Conservation (phyloP, 2,113 vertebrate genomes). For the Dromiciops gliroides region DNA sequence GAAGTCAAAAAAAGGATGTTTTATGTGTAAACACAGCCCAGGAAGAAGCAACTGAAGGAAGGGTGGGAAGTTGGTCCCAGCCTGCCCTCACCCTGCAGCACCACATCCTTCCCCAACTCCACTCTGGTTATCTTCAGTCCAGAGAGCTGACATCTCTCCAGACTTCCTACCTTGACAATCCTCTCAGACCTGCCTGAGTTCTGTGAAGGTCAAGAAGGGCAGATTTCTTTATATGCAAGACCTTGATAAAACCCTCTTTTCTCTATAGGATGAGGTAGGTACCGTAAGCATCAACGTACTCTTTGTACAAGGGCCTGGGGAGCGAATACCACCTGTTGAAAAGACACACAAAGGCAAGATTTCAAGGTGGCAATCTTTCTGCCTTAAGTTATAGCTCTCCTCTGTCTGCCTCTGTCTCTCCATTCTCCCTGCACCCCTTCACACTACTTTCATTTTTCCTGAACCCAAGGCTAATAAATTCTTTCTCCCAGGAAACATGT, state of each 20-base stretch:
- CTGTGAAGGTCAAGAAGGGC: background rate
- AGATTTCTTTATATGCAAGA: background rate
- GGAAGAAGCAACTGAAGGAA: background rate
- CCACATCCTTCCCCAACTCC: background rate
- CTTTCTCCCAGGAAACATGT: background rate
- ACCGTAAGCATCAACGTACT: background rate
- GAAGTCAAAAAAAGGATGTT: background rate
- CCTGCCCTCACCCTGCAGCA: background rate
- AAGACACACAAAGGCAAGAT: background rate
- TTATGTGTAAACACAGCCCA: background rate
- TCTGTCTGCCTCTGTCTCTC: background rate
- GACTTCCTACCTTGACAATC: background rate
- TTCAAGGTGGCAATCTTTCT: background rate
- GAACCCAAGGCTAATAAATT: background rate
- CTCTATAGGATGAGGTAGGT: no score
- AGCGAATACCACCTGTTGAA: background rate
- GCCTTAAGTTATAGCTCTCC: background rate
- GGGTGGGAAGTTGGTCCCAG: background rate
- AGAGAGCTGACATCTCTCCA: background rate
- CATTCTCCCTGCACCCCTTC: background rate
- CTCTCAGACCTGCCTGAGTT: background rate
- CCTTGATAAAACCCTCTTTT: background rate
- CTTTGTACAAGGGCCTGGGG: background rate
- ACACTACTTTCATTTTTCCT: background rate
- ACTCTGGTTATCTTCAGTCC: background rate